Base-by-base conservation (phyloP, 2,113 vertebrate genomes). In the Bambusicola thoracicus region DNA sequence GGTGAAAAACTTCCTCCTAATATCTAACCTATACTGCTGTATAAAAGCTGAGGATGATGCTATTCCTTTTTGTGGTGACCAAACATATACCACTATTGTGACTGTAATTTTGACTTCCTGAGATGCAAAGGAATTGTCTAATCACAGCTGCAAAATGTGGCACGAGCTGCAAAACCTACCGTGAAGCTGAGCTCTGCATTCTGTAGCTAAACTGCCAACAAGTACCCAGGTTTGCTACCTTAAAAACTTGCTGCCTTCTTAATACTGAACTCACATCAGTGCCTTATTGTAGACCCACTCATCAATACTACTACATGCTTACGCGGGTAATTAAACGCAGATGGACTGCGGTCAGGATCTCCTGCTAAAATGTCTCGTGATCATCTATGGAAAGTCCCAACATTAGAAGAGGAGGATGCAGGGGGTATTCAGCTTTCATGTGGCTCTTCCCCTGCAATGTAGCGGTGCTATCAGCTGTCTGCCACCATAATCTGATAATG, bases 111-210 rank as follows among this genome's bases (percentile, higher is more conserved):
- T 62, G 36, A 17, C 40, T 30, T 25, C 21, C n/a, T 61, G 44
- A 49, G n/a, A 67, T 56, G 8, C 72, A 41, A 44, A 63, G 30
- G 20, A 67, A 29, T 10, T 21, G 10, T 16, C n/a, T 1, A 1
- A 36, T 0, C 41, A 7, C 13, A 56, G n/a, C 62, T 67, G 79
- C 59, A 13, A 22, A 21, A 27, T 2, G 30, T 3, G 74, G 61
- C 25, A 69, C 10, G 4, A 4, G 2, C 66, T 72, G 76, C 38
- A 48, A 62, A 88, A 32, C 21, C 43, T 55, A 34, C 12, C 76
- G 12, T 1, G 24, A 25, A 27, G 19, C 1, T 8, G 16, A 56
- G 34, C 18, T 32, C 41, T 0, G 0, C 4, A 43, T 8, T 0
- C 65, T 34, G 1, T 0, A 49, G 20, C n/a, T 12, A 2, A 13